Evolutionary conservation across 2,113 vertebrate genomes (phyloP), one percentile per base, ranked within the genome.

Genomic region (Sigmodon hispidus): DNA sequence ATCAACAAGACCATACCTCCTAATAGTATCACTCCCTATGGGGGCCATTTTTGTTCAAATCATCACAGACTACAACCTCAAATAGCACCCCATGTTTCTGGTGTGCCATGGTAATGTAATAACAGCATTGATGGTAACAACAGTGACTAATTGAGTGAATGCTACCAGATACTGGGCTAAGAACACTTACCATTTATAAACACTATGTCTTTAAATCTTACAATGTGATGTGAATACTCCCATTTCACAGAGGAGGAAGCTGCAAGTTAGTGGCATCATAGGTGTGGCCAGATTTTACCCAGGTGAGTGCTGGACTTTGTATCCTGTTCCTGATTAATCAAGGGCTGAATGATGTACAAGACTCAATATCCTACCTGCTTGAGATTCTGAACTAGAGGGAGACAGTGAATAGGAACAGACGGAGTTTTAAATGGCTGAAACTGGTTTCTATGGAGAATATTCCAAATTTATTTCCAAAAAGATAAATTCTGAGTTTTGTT

Each of bases 391-490:
- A 83, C 10, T 31, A 17, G 67, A 19, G 48, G 40, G 19, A 19
- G 6, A 34, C 31, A 79, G 16, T 11, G 26, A 76, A 22, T 22
- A n/a, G n/a, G 40, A 92, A 48, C 50, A n/a, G 12, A 84, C 34
- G 26, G 43, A 34, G 90, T 77, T 72, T 48, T 61, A 40, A 40
- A 48, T 79, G 61, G 6, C 52, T 81, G 4, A 92, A 96, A 73
- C 16, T 67, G 48, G 63, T 83, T 43, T 29, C 36, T 17, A 63
- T 73, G 26, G 45, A 55, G 29, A 81, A 55, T 63, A 70, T 83
- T 87, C 40, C 76, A 94, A 96, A 73, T 90, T 92, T 29, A 79
- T 73, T 75, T 84, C 69, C 75, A 69, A 50, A 55, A 95, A 90
- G 85, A 77, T 36, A 96, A 90, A 84, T 87, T 52, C 73, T 67